phyloP scores from a whole-genome alignment of 2,113 vertebrate species.

The Melanocharis versteri region DNA sequence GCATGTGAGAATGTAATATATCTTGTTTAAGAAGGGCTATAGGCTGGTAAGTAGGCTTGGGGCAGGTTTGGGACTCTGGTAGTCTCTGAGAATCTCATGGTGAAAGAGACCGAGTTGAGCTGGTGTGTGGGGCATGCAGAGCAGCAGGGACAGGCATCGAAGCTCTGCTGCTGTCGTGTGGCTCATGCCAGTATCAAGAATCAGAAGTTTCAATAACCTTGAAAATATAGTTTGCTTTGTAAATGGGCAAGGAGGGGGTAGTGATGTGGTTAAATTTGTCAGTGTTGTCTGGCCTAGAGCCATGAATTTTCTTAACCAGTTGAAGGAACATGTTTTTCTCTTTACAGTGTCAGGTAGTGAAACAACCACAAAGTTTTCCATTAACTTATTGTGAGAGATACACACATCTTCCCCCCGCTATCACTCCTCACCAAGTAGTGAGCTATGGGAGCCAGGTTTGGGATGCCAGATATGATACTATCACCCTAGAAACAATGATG shows the following conservation, averaged over 20 bases:
- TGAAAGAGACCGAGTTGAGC: background rate
- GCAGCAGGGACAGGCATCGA: background rate
- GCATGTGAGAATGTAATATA: background rate
- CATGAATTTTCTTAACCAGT: background rate
- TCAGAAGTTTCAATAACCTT: background rate
- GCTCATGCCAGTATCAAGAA: rapidly evolving
- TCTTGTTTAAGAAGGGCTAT: background rate
- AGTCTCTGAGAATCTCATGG: background rate
- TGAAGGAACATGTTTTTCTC: background rate
- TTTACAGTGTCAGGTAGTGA: background rate
- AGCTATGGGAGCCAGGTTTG: background rate
- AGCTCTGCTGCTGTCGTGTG: rapidly evolving
- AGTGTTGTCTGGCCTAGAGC: background rate
- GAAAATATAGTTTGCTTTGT: background rate
- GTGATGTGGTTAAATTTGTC: background rate
- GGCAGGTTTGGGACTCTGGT: background rate
- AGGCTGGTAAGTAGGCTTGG: background rate
- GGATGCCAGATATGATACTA: background rate
- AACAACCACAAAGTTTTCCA: background rate
- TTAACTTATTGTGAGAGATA: background rate
- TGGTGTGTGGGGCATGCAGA: background rate
- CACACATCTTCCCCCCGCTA: background rate
- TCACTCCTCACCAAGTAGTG: background rate
- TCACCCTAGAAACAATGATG: background rate
- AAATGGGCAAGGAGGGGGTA: background rate